Conservation (phyloP, 2,113 vertebrate species). For the Rostratula benghalensis region DNA sequence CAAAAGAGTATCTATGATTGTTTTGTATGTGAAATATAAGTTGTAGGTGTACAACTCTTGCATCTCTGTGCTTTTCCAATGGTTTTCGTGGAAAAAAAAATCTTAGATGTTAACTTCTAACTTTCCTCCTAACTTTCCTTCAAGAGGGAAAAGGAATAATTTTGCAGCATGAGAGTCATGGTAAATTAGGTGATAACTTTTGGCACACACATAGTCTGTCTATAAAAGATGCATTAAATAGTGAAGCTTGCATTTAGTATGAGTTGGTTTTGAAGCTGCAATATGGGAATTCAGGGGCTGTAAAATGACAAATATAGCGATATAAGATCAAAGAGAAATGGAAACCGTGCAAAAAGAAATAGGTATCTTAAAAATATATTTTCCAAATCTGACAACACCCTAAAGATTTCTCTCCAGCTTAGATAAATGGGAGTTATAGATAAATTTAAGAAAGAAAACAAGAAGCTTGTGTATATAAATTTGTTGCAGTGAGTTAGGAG, state of each 20-base stretch:
- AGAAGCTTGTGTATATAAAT: not conserved
- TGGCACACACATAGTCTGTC: not conserved
- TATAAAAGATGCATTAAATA: not conserved
- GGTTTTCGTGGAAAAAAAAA: not conserved
- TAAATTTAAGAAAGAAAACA: not conserved
- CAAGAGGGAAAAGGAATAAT: not conserved
- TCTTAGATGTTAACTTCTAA: not conserved
- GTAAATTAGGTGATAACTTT: not conserved
- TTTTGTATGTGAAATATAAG: not conserved
- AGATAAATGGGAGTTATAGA: not conserved
- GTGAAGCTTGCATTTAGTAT: not conserved
- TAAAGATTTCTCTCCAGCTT: not conserved
- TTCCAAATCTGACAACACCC: not conserved
- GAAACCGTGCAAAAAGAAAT: not conserved
- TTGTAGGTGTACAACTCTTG: not conserved
- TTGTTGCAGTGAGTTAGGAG: not conserved
- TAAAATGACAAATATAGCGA: not conserved
- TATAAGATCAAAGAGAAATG: not conserved
- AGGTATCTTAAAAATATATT: not conserved
- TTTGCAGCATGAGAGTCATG: not conserved
- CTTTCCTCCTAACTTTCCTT: not conserved
- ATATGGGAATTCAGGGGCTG: not conserved
- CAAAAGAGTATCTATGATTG: not conserved
- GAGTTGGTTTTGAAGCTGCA: not conserved
- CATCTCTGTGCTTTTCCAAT: not conserved